A percentile compares a stretch with the other conserved stretches of the same genome.
Conservation (phyloP, 1,140 invertebrate genomes). For the Halyomorpha halys region DNA sequence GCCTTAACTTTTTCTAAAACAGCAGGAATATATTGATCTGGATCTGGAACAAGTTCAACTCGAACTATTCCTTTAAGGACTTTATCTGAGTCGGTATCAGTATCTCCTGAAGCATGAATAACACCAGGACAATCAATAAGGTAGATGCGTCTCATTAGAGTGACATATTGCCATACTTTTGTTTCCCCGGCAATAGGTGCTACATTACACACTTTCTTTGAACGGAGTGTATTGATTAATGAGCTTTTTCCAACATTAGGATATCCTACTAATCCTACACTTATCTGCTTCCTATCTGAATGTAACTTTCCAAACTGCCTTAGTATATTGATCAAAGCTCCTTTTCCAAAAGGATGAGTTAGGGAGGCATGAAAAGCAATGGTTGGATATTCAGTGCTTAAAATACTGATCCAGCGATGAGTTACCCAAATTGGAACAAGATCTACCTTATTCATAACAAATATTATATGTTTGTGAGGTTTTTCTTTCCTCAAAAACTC, state of each 20-base stretch:
- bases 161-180: constrained; percentile 99
- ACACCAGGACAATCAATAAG: constrained; percentile 98
- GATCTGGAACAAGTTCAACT: constrained; percentile 87
- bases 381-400: constrained; percentile 92
- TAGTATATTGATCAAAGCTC: constrained; percentile 89
- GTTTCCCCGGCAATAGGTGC: constrained; percentile 99
- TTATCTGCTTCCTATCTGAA: constrained; percentile 94
- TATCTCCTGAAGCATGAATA: constrained; percentile 87
- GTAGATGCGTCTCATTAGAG: constrained; percentile 93
- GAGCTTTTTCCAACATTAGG: constrained; percentile 99
- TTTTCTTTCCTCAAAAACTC: constrained; percentile 72
- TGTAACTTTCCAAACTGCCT: constrained; percentile 95
- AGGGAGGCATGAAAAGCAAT: constrained; percentile 96
- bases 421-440: constrained; percentile 96
- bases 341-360: constrained; percentile 96
- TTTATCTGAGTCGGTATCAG: constrained; percentile 88
- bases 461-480: constrained; percentile 87
- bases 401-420: constrained; percentile 84
- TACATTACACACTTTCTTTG: constrained; percentile 95
- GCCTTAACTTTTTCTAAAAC: constrained; percentile 79
- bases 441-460: constrained; percentile 92
- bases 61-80: constrained; percentile 92
- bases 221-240: constrained; percentile 89
- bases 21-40: constrained; percentile 85
- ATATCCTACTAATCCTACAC: constrained; percentile 97